Conservation (phyloP, 2,113 vertebrate genomes). For the Amphiprion percula region DNA sequence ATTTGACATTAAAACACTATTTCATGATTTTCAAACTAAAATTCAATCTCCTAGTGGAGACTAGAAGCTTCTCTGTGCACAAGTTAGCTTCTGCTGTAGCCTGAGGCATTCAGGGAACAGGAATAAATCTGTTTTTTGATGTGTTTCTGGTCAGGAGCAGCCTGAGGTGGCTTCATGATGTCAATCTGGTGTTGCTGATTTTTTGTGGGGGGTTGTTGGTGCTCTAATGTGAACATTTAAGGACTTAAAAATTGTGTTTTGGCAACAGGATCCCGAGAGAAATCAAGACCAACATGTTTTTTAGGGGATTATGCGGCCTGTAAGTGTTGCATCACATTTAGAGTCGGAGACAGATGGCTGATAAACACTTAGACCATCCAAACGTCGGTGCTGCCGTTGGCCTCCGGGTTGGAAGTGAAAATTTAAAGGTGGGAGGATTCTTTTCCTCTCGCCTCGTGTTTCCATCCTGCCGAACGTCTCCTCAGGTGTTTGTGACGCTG, state of each 20-base stretch:
- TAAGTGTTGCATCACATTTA: not conserved
- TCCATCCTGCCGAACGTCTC: too few species aligned
- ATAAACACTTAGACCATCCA: conserved; percentile 30
- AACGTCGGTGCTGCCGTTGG: conserved; percentile 21
- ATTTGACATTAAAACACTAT: too few species aligned
- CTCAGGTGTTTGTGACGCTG: too few species aligned
- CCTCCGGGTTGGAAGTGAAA: conserved; percentile 8
- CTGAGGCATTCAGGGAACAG: too few species aligned
- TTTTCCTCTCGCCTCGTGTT: too few species aligned
- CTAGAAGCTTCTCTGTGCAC: too few species aligned
- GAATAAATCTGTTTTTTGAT: too few species aligned
- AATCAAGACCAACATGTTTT: not conserved
- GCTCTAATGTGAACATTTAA: not conserved
- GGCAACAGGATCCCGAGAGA: not conserved
- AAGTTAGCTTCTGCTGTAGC: too few species aligned
- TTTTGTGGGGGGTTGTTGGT: not conserved
- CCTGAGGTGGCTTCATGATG: conserved; percentile 22
- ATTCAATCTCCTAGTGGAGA: too few species aligned
- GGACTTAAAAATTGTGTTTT: not conserved
- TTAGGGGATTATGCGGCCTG: not conserved
- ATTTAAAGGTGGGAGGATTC: too few species aligned
- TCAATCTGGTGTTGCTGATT: conserved; percentile 3
- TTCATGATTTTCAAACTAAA: too few species aligned
- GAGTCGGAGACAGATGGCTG: conserved; percentile 31
- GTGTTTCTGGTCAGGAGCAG: conserved; percentile 28